These are phyloP conservation scores for Lerista edwardsae DNA, from an alignment of 2,797 vertebrate species.

Conservation along the genomic window DNA sequence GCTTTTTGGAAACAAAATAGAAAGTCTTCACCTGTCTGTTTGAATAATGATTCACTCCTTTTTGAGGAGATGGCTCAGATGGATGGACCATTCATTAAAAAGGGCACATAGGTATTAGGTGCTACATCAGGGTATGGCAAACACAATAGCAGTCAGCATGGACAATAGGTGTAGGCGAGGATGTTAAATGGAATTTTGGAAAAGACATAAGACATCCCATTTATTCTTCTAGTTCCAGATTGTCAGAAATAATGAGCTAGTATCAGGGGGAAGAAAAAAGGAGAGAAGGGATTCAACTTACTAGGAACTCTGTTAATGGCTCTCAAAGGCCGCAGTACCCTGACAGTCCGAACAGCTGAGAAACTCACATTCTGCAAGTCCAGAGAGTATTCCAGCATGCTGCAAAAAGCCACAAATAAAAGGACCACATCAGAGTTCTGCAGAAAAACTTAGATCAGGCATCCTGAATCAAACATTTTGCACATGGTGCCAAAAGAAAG, in stretches of 20 bases:
- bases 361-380: conserved; percentile 98
- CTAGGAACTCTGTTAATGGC: conserved; percentile 98
- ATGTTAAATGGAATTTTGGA: neutral
- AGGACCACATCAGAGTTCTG: conserved; percentile 60
- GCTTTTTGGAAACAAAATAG: conserved; percentile 2
- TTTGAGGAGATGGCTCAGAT: neutral
- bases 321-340: conserved; percentile 94
- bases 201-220: neutral
- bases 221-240: conserved; percentile 1
- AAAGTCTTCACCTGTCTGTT: neutral
- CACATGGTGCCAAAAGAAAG: conserved; percentile 24
- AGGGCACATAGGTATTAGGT: neutral
- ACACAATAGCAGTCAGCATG: neutral
- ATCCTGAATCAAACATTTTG: conserved; percentile 52
- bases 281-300: conserved; percentile 80
- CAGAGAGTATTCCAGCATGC: conserved; percentile 99
- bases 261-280: neutral
- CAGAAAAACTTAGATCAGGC: conserved; percentile 56
- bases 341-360: conserved; percentile 94
- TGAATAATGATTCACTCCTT: conserved; percentile 15
- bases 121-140: neutral
- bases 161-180: neutral
- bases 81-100: conserved; percentile 33
- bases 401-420: conserved; percentile 68
- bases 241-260: neutral